A percentile compares a stretch with the other conserved stretches of the same genome.
These are phyloP conservation scores for Larimichthys polyactis DNA, from an alignment of 2,113 vertebrate genomes.

Conservation along the genomic window DNA sequence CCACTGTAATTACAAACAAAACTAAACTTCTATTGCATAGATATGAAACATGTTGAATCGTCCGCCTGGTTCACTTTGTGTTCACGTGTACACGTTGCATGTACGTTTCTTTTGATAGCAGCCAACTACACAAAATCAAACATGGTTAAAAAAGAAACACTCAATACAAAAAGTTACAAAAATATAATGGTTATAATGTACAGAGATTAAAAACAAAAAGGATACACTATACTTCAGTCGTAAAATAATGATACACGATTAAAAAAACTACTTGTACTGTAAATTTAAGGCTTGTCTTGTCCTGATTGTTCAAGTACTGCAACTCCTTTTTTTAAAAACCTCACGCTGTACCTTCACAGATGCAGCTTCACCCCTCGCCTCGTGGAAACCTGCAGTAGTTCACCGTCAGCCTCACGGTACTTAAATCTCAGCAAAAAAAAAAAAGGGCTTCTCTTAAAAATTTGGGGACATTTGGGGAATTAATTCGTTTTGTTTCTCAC, in stretches of 20 bases:
- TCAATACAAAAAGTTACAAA: constrained; percentile 72
- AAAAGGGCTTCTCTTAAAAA: neutral
- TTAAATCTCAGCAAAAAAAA: neutral
- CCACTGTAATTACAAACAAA: constrained; percentile 67
- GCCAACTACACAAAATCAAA: constrained; percentile 71
- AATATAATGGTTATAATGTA: constrained; percentile 78
- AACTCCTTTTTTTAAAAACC: neutral
- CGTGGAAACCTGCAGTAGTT: constrained; percentile 27
- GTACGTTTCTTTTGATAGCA: constrained; percentile 78
- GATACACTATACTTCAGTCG: constrained; percentile 66
- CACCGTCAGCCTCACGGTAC: constrained; percentile 26
- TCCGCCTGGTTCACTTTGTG: constrained; percentile 63
- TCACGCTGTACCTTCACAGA: constrained; percentile 23
- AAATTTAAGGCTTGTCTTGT: constrained; percentile 60
- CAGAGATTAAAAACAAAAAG: constrained; percentile 55
- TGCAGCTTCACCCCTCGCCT: constrained; percentile 11
- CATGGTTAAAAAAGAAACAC: constrained; percentile 32
- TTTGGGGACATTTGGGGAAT: too few species aligned
- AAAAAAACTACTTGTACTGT: constrained; percentile 63
- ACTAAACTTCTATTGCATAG: constrained; percentile 52
- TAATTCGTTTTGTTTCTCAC: too few species aligned
- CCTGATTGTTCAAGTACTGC: constrained; percentile 66
- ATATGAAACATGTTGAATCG: constrained; percentile 54
- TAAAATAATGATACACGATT: constrained; percentile 72
- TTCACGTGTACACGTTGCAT: constrained; percentile 73